These are phyloP conservation scores for Junonia oenone DNA, from an alignment of 2,888 invertebrate species.

Conservation along the genomic window DNA sequence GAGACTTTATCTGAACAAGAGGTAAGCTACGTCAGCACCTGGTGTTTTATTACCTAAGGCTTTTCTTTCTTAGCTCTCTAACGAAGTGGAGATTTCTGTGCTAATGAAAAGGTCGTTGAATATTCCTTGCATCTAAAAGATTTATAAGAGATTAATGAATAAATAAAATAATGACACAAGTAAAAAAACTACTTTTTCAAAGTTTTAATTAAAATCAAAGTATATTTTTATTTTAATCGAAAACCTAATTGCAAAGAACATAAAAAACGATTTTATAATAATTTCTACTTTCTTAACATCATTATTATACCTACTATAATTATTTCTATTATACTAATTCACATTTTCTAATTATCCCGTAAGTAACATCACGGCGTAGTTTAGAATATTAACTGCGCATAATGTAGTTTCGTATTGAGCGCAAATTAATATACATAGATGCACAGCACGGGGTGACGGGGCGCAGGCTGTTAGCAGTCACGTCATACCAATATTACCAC, in stretches of 20 bases:
- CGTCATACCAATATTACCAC: neutral
- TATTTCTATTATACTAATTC: too few relatives aligned
- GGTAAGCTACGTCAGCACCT: neutral
- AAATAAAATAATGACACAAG: too few relatives aligned
- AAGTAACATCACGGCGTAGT: neutral
- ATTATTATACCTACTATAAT: too few relatives aligned
- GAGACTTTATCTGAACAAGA: neutral
- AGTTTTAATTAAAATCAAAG: too few relatives aligned
- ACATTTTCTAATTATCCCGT: neutral
- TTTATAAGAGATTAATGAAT: too few relatives aligned
- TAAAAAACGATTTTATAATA: too few relatives aligned
- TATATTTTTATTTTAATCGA: too few relatives aligned
- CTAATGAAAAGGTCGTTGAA: neutral
- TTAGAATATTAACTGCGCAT: neutral
- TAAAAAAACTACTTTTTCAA: too few relatives aligned
- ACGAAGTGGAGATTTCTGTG: neutral
- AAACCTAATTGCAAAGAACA: too few relatives aligned
- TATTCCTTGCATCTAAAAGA: too few relatives aligned
- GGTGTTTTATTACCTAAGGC: neutral
- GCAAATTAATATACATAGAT: neutral
- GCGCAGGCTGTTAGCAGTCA: too few relatives aligned
- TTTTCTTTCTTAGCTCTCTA: neutral
- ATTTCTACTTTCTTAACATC: too few relatives aligned
- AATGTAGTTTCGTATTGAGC: neutral
- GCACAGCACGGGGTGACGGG: neutral